Evolutionary conservation across 2,888 invertebrate genomes (phyloP), one percentile per base, ranked within the genome.

Genomic region (Brenthis hecate): DNA sequence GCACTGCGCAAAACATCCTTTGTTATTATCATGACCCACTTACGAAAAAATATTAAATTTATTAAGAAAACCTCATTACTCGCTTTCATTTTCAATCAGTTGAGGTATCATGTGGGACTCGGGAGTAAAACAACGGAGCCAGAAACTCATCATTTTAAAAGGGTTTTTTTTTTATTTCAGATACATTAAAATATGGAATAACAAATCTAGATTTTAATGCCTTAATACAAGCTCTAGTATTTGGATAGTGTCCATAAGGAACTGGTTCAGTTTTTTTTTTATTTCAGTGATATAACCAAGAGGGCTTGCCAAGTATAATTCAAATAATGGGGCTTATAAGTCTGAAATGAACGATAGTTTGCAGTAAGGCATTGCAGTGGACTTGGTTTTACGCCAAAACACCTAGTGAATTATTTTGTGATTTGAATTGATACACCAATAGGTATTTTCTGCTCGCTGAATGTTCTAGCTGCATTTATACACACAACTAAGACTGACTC

Each of bases 251-350:
- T 69, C 71, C 68, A 71, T 62, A 53, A 19, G 64, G 58, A 78
- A 75, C 50, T 79, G 75, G 76, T 78, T 79, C 75, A 76, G 74
- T 76, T 72, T 53, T 36, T 13, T n/a, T 53, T 62, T 19, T 74
- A 72, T 73, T 77, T 80, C 78, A 80, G 81, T 62, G 75, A 78
- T 81, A 79, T 74, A 65, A 75, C 74, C 75, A 68, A 70, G 36
- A 66, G 70, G 68, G 66, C 78, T 74, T 83, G 82, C 83, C 81
- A 83, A 79, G 78, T 78, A 79, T 79, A 78, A 80, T 81, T 79
- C 73, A 76, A 75, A 72, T 73, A 75, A 77, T 67, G 62, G 64
- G 56, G 70, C 66, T 62, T 66, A 68, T 72, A 72, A 66, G 69
- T 73, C 72, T 70, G 73, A 71, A 74, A 56, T 71, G 73, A 75